A percentile compares a stretch with the other conserved stretches of the same genome.
These are phyloP conservation scores for Falco novaeseelandiae DNA, from an alignment of 2,797 vertebrate species.

Conservation along the genomic window DNA sequence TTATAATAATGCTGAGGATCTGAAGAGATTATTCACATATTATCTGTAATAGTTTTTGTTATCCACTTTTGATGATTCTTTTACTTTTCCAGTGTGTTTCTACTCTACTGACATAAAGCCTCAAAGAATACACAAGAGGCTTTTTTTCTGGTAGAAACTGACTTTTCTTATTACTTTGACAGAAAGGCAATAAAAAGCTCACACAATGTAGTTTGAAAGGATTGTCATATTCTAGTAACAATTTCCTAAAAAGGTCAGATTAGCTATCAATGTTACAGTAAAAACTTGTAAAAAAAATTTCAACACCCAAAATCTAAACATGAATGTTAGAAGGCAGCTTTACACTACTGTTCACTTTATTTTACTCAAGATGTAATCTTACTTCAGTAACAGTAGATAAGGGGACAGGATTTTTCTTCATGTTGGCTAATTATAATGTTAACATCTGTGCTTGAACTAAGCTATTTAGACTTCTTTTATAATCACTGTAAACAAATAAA, in stretches of 20 bases:
- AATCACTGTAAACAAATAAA: background rate
- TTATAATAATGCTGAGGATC: background rate
- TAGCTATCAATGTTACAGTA: background rate
- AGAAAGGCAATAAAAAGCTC: background rate
- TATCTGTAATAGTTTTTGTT: background rate
- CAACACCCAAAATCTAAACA: background rate
- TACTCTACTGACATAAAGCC: background rate
- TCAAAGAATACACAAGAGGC: conserved; percentile 2
- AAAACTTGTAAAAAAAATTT: background rate
- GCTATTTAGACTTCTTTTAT: background rate
- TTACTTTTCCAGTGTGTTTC: background rate
- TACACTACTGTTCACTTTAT: background rate
- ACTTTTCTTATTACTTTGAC: background rate
- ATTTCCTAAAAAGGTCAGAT: background rate
- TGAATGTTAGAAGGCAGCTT: background rate
- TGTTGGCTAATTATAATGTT: background rate
- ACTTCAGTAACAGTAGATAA: background rate
- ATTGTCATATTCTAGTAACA: background rate
- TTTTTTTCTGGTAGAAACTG: background rate
- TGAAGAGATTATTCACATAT: background rate
- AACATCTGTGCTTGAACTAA: background rate
- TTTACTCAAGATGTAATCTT: background rate
- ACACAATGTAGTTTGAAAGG: background rate
- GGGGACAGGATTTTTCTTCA: background rate
- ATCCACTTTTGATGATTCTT: background rate